Percentiles rank a stretch among this genome's conserved stretches.
Conservation (phyloP, 1,140 invertebrate genomes). For the Caenorhabditis remanei region DNA sequence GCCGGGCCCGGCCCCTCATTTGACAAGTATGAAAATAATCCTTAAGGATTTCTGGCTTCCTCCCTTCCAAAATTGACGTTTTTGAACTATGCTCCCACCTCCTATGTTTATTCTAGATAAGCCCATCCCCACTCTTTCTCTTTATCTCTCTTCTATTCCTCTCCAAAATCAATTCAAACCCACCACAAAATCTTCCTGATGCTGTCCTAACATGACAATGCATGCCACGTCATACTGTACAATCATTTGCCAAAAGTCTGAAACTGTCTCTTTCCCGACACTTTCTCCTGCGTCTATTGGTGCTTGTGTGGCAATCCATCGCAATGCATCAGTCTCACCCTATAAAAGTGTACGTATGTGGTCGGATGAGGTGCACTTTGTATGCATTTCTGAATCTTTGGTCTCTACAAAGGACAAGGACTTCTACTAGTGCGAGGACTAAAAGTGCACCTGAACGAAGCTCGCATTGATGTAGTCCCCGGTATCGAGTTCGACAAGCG, state of each 20-base stretch:
- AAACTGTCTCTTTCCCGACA: constrained; percentile 45
- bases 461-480: constrained; percentile 61
- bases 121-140: neutral
- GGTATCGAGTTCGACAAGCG: constrained; percentile 17
- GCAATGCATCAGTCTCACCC: constrained; percentile 37
- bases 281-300: constrained; percentile 40
- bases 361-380: neutral
- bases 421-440: neutral
- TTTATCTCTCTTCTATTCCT: no score
- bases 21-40: no score
- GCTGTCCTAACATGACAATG: constrained; percentile 32
- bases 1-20: no score
- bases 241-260: constrained; percentile 59
- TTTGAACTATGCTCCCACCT: no score
- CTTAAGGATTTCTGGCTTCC: no score
- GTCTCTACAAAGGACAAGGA: neutral
- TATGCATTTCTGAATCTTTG: neutral
- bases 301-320: constrained; percentile 57
- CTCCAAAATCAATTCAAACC: neutral
- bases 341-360: constrained; percentile 33
- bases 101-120: neutral
- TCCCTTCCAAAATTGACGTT: no score
- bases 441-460: constrained; percentile 55
- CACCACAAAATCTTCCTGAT: constrained; percentile 48
- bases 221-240: constrained; percentile 39